Evolutionary conservation across 2,797 vertebrate genomes (phyloP), one percentile per base, ranked within the genome.

Genomic region (Sebastes reedi): DNA sequence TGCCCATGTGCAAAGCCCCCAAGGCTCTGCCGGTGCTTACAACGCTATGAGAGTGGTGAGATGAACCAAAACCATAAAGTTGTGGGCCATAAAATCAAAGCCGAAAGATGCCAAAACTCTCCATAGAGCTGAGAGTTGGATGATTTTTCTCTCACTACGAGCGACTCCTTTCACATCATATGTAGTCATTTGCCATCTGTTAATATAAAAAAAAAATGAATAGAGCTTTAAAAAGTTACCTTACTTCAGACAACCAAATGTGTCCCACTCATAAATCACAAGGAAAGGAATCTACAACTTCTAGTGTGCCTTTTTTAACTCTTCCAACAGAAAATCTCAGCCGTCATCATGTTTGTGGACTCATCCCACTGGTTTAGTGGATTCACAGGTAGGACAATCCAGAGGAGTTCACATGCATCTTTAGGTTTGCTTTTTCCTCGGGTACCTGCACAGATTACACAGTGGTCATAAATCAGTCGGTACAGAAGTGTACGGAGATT

Each of bases 401-500:
- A 56, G 67, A 16, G 7, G 34, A 70, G 27, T 69, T 72, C 52
- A 79, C 13, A 34, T 22, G 30, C n/a, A 5, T 71, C 64, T 73
- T 67, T 14, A 66, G 13, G n/a, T 59, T 71, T 34, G 24, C 24
- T 73, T 79, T 16, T 67, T 69, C 39, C 58, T 62, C 18, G 5
- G 32, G 36, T 67, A 25, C 22, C 55, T 62, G 50, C 72, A 42
- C 50, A 68, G 13, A 16, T 10, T 36, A 29, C 50, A 42, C 56
- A 27, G 55, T 29, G 39, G 29, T 56, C 30, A 84, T 79, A 66
- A 68, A 88, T 83, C 72, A 71, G 7, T 79, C 66, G 58, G 50
- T 8, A 7, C 24, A 39, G 24, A 4, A 54, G 27, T n/a, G 65
- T 24, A 14, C 22, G 30, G 32, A 74, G 22, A 79, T 55, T 58